Evolutionary conservation across 2,888 invertebrate genomes (phyloP).

Genomic region (Meteorus cinctellus): DNA sequence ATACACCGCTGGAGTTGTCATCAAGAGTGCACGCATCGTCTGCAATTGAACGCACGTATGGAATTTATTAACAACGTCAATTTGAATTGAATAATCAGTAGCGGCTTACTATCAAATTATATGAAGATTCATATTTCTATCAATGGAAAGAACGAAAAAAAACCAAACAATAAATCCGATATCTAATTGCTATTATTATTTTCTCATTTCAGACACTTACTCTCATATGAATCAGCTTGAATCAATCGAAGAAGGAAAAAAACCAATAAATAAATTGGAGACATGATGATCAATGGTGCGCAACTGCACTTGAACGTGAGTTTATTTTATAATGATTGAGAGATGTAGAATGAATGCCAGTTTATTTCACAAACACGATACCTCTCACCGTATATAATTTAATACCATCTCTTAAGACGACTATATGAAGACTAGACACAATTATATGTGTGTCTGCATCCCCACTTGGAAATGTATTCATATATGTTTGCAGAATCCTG

Average conservation of each 20-base stretch:
- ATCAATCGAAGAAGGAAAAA: background rate
- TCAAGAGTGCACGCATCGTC: constrained; percentile 53
- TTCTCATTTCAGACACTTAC: background rate
- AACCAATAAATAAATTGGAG: background rate
- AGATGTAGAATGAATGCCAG: background rate
- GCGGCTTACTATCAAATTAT: too few relatives aligned
- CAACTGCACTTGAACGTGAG: background rate
- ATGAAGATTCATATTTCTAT: too few relatives aligned
- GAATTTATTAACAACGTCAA: background rate
- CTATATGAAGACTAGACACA: background rate
- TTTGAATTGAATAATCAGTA: background rate
- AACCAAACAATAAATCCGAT: too few relatives aligned
- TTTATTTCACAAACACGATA: background rate
- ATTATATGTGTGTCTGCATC: background rate
- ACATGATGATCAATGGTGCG: background rate
- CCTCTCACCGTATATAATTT: constrained; percentile 10
- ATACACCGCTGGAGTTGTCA: constrained; percentile 53
- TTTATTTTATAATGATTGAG: background rate
- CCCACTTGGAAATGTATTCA: background rate
- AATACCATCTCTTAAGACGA: background rate
- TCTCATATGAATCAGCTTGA: constrained; percentile 1
- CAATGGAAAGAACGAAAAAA: too few relatives aligned
- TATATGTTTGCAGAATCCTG: background rate
- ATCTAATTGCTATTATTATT: background rate
- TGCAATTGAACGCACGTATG: constrained; percentile 41